Evolutionary conservation across 2,888 invertebrate genomes (phyloP), one percentile per base, ranked within the genome.

Genomic region (Myopa testacea): DNA sequence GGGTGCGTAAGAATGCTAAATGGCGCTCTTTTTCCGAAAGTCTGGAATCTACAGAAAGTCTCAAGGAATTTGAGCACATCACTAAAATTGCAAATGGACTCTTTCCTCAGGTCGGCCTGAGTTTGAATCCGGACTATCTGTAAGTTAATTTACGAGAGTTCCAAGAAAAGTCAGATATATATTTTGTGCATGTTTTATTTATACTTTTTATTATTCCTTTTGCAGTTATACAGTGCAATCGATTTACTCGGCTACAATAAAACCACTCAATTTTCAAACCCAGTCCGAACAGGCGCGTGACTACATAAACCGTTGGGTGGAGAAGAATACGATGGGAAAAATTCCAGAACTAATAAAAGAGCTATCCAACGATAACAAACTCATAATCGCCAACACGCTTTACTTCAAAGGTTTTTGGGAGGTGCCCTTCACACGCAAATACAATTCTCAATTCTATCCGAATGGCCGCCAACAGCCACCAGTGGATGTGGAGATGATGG

Each of bases 361-460:
- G 0, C 85, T 88, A 0, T 84, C 90, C 0, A 84, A 89, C 0
- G 84, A 85, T 0, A 93, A 93, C 0, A 91, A 88, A 58, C 89
- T 93, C 38, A 91, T 94, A 19, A 87, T 94, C 68, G 12, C 26
- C 26, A 93, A 93, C 81, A 93, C 93, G 0, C 86, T 94, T 58
- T 94, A 93, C 84, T 94, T 94, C 80, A 88, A 86, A 82, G 89
- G 84, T 10, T 84, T 86, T 91, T 94, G 94, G 94, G 91, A 93
- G 80, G 89, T 90, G 91, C 92, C 26, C 94, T 94, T 84, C 55
- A 5, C 0, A 1, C 14, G 10, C 10, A 55, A 88, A 91, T 34
- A 12, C 77, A 77, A 4, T 68, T 84, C 84, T 7, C 79, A 90
- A 65, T 93, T 93, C 82, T 92, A 87, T 84, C 87, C 90, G 0